A percentile compares a stretch with the other conserved stretches of the same genome.
These are phyloP conservation scores for Poecilia picta DNA, from an alignment of 2,797 vertebrate species.

Conservation along the genomic window DNA sequence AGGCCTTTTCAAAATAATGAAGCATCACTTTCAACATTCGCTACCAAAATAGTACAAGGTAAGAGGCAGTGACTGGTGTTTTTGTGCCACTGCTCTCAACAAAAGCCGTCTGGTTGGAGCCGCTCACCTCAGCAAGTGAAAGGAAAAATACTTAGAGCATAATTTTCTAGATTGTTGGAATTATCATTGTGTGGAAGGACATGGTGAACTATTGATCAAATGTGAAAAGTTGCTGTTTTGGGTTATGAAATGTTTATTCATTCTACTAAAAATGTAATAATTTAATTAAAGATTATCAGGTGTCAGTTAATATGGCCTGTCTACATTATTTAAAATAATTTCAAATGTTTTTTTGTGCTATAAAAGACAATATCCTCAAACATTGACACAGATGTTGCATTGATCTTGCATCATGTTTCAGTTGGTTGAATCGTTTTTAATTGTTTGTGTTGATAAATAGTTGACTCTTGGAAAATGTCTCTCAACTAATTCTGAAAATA, in stretches of 20 bases:
- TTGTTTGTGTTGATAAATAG: not conserved
- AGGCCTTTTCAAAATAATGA: slow-evolving; percentile 76
- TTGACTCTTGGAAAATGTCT: not conserved
- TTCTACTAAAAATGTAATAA: no score
- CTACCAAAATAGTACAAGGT: slow-evolving; percentile 66
- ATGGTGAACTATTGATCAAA: not conserved
- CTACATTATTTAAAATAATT: not conserved
- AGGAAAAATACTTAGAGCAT: not conserved
- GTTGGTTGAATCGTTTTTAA: not conserved
- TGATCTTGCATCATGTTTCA: not conserved
- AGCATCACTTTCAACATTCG: slow-evolving; percentile 77
- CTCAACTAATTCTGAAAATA: not conserved
- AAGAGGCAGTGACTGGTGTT: slow-evolving; percentile 62
- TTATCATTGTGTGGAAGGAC: not conserved
- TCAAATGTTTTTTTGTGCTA: not conserved
- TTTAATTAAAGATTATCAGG: not conserved
- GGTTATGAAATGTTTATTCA: no score
- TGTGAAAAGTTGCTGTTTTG: not conserved
- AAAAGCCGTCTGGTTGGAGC: slow-evolving; percentile 13
- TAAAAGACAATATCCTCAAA: not conserved
- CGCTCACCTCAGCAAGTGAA: slow-evolving; percentile 4
- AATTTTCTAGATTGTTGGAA: not conserved
- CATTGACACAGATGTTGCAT: not conserved
- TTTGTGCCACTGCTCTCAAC: slow-evolving; percentile 19
- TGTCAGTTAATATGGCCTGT: not conserved